Percentiles rank a stretch among this genome's conserved stretches.
Evolutionary conservation across 2,888 invertebrate genomes (phyloP).

Genomic region (Pyralis farinalis): DNA sequence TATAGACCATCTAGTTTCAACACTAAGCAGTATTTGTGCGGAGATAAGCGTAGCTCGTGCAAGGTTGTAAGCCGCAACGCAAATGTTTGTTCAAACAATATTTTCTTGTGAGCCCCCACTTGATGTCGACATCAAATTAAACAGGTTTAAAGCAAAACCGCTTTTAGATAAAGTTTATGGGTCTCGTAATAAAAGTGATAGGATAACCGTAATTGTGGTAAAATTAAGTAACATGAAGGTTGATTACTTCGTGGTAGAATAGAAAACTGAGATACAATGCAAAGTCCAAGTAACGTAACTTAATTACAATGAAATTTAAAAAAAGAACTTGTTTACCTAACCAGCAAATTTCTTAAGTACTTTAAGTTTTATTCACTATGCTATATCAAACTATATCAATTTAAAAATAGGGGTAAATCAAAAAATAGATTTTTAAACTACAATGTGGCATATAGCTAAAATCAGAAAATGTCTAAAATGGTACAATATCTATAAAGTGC

Average conservation of each 20-base stretch:
- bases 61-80: slow-evolving; percentile 52
- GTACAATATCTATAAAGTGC: too few relatives aligned
- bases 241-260: not conserved
- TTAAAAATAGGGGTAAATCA: too few relatives aligned
- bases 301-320: too few relatives aligned
- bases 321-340: too few relatives aligned
- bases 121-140: slow-evolving; percentile 74
- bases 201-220: slow-evolving; percentile 36
- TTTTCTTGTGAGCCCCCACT: slow-evolving; percentile 61
- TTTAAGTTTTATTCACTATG: too few relatives aligned
- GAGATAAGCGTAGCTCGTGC: slow-evolving; percentile 50
- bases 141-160: slow-evolving; percentile 57
- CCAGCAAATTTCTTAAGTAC: too few relatives aligned
- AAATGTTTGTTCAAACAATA: slow-evolving; percentile 74
- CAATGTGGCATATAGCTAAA: too few relatives aligned
- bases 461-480: too few relatives aligned
- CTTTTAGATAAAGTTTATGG: slow-evolving; percentile 60
- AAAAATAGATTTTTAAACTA: too few relatives aligned
- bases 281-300: too few relatives aligned
- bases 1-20: slow-evolving; percentile 24
- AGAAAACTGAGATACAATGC: too few relatives aligned
- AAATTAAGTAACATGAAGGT: slow-evolving; percentile 32
- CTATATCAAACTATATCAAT: too few relatives aligned
- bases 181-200: slow-evolving; percentile 37
- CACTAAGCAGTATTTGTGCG: slow-evolving; percentile 45